phyloP scores from a whole-genome alignment of 1,140 invertebrate species.

The Hypothenemus hampei region DNA sequence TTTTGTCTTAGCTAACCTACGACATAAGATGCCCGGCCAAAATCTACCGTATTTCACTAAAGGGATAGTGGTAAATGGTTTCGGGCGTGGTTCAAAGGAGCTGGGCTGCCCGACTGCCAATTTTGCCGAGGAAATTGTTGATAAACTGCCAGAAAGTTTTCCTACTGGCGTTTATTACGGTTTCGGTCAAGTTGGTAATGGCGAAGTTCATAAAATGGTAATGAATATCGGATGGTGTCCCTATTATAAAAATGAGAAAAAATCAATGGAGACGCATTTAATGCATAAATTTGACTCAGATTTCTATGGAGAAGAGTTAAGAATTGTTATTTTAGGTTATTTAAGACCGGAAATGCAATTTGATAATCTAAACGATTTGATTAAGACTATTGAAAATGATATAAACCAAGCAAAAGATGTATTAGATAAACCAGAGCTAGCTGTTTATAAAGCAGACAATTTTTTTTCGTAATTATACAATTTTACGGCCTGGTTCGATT shows the following conservation, averaged over 20 bases:
- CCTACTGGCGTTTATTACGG: constrained; percentile 88
- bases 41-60: constrained; percentile 65
- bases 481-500: not conserved
- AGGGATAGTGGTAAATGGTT: constrained; percentile 85
- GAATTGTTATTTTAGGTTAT: constrained; percentile 75
- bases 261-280: constrained; percentile 92
- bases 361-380: constrained; percentile 70
- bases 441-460: constrained; percentile 23
- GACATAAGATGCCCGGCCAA: constrained; percentile 6
- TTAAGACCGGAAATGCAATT: constrained; percentile 81
- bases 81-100: constrained; percentile 87
- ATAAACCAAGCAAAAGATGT: constrained; percentile 58
- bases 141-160: constrained; percentile 67
- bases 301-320: constrained; percentile 81
- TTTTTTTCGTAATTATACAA: constrained; percentile 30
- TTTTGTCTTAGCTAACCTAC: constrained; percentile 1
- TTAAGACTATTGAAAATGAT: constrained; percentile 69
- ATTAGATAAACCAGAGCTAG: constrained; percentile 50
- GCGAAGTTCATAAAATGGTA: constrained; percentile 84
- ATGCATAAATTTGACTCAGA: constrained; percentile 78
- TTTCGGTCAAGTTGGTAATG: constrained; percentile 71
- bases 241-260: constrained; percentile 87
- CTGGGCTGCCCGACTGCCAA: constrained; percentile 94
- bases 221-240: constrained; percentile 96
- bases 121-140: constrained; percentile 71